Conservation (phyloP, 2,888 invertebrate genomes). For the Eupithecia tripunctaria region DNA sequence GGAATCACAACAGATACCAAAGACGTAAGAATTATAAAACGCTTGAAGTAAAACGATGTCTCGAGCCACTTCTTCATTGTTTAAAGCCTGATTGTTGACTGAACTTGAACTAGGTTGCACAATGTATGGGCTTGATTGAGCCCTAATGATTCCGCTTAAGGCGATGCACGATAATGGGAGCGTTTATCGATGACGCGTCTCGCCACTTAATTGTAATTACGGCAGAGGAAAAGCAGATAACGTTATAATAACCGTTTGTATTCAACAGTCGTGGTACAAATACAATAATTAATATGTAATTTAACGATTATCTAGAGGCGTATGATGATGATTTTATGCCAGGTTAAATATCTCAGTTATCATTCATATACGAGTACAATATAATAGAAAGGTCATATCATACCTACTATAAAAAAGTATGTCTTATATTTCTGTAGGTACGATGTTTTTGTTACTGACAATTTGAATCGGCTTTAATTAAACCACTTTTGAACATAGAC, state of each 20-base stretch:
- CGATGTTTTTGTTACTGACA: neutral
- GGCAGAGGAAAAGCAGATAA: slow-evolving; percentile 1
- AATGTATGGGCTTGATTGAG: slow-evolving; percentile 28
- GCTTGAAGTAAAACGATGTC: slow-evolving; percentile 4
- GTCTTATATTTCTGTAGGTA: no score
- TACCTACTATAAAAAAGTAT: no score
- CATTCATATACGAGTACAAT: no score
- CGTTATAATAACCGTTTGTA: slow-evolving; percentile 6
- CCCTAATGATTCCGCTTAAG: slow-evolving; percentile 22
- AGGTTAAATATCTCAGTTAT: no score
- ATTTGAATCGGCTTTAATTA: neutral
- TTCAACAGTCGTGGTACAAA: neutral
- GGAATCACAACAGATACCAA: slow-evolving; percentile 21
- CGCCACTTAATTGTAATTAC: slow-evolving; percentile 9
- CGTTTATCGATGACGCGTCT: slow-evolving; percentile 28
- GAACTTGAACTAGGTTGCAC: slow-evolving; percentile 23
- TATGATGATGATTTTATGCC: no score
- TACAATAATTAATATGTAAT: neutral
- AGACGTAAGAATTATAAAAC: slow-evolving; percentile 9
- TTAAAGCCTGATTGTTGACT: slow-evolving; percentile 14
- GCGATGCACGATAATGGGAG: slow-evolving; percentile 11
- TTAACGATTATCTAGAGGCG: neutral
- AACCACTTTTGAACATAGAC: neutral
- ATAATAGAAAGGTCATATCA: no score
- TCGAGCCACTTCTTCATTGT: slow-evolving; percentile 26